Percentiles rank a stretch among this genome's conserved stretches.
Conservation (phyloP, 2,888 invertebrate genomes). For the Melinaea marsaeus region DNA sequence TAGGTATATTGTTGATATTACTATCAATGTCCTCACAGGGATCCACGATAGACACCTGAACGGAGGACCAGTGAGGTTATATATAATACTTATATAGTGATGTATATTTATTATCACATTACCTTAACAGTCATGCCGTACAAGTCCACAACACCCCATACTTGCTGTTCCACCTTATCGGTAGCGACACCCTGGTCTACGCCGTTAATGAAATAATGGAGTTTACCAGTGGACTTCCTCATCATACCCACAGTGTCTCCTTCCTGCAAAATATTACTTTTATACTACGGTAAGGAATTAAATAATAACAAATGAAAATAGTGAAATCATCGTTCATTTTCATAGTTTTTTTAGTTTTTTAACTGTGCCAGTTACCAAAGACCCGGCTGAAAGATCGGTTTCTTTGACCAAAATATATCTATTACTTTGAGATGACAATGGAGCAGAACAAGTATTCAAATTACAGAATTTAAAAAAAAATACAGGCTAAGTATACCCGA, state of each 20-base stretch:
- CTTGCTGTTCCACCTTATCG: slow-evolving; percentile 85
- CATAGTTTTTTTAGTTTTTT: too few species aligned
- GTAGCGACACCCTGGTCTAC: slow-evolving; percentile 95
- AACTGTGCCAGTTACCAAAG: too few species aligned
- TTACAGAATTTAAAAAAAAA: neutral
- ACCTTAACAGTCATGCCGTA: slow-evolving; percentile 93
- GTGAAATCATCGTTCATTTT: too few species aligned
- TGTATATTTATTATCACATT: slow-evolving; percentile 9
- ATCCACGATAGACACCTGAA: slow-evolving; percentile 88
- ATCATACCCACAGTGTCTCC: slow-evolving; percentile 96
- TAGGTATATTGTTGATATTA: slow-evolving; percentile 54
- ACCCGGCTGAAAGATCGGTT: too few species aligned
- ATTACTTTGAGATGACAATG: too few species aligned
- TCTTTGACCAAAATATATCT: too few species aligned
- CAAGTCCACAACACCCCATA: slow-evolving; percentile 97
- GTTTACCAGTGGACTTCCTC: slow-evolving; percentile 87
- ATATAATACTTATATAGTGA: neutral
- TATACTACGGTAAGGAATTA: too few species aligned
- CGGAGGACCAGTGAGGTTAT: slow-evolving; percentile 9
- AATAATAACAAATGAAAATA: too few species aligned
- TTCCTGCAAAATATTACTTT: slow-evolving; percentile 70
- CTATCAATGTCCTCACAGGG: slow-evolving; percentile 88
- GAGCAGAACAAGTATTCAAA: neutral
- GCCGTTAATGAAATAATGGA: slow-evolving; percentile 96
- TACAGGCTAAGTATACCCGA: slow-evolving; percentile 72